These are phyloP conservation scores for Chionoecetes opilio DNA, from an alignment of 1,140 invertebrate genomes.

Conservation along the genomic window DNA sequence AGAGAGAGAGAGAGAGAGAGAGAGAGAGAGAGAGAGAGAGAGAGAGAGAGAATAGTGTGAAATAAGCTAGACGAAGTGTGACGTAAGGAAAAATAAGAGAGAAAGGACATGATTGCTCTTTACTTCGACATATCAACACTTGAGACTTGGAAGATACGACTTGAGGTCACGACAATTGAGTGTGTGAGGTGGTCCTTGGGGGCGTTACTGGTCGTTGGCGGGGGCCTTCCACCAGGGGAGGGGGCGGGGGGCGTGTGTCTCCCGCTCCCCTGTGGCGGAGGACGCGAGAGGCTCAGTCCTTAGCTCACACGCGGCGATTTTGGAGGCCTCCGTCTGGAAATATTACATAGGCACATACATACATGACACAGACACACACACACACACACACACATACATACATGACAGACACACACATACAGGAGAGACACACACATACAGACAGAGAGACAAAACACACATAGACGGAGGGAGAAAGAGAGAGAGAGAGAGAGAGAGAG, in stretches of 20 bases:
- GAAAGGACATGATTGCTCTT: not conserved
- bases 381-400: not conserved
- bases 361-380: not conserved
- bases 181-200: not conserved
- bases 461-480: no score
- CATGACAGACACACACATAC: not conserved
- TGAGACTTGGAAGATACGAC: no score
- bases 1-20: not conserved
- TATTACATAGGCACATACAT: not conserved
- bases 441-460: no score
- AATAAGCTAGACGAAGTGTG: no score
- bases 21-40: constrained; percentile 8
- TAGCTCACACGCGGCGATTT: constrained; percentile 28
- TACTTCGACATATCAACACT: no score
- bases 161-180: no score
- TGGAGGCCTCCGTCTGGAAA: constrained; percentile 38
- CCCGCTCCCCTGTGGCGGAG: not conserved
- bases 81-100: not conserved
- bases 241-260: not conserved
- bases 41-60: not conserved
- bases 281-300: not conserved
- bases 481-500: no score
- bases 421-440: not conserved
- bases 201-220: constrained; percentile 34
- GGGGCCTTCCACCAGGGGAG: constrained; percentile 41